Evolutionary conservation across 1,140 invertebrate species (phyloP).

Genomic region (Heliothis subflexa): DNA sequence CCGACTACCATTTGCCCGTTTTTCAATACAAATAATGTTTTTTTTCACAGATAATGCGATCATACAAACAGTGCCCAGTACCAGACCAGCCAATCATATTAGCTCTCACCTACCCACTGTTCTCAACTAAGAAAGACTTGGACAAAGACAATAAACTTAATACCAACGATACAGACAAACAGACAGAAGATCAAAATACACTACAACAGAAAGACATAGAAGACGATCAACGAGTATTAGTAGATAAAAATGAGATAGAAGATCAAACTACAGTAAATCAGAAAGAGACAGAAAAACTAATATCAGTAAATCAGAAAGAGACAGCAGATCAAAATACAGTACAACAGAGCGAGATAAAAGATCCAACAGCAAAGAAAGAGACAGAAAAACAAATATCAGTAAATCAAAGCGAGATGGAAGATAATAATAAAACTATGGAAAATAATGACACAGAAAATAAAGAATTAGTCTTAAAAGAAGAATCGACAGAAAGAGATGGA

Average conservation of each 20-base stretch:
- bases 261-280: not conserved
- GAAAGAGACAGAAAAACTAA: no score
- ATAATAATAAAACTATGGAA: no score
- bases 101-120: slow-evolving; percentile 76
- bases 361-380: not conserved
- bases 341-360: no score
- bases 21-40: not conserved
- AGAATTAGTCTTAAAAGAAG: no score
- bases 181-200: not conserved
- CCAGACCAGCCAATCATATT: slow-evolving; percentile 66
- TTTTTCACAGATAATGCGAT: slow-evolving; percentile 70
- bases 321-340: no score
- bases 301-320: no score
- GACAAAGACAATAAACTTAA: slow-evolving; percentile 43
- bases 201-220: slow-evolving; percentile 22
- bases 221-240: not conserved
- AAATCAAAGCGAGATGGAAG: not conserved
- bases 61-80: slow-evolving; percentile 65
- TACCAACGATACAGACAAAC: not conserved
- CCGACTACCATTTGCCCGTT: no score
- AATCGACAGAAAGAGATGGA: slow-evolving; percentile 16
- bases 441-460: not conserved
- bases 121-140: slow-evolving; percentile 59
- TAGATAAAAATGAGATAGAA: not conserved
- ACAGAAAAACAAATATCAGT: not conserved